These are phyloP conservation scores for Sturmia bella DNA, from an alignment of 2,888 invertebrate genomes.

Conservation along the genomic window DNA sequence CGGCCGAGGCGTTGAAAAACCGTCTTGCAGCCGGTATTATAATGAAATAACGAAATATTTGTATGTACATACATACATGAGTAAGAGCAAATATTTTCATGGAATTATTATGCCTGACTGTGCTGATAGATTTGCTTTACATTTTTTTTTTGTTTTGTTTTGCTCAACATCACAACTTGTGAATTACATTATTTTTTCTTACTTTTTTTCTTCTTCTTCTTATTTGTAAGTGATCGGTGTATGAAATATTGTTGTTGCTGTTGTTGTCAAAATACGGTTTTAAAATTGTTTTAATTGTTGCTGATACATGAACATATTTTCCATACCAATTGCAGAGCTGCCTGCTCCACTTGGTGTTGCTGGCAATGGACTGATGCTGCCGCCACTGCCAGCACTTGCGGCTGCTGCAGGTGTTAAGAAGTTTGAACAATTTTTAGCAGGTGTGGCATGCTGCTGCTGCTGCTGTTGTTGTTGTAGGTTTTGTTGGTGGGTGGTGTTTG, in stretches of 20 bases:
- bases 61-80: too few species aligned
- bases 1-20: too few species aligned
- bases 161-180: not conserved
- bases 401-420: conserved; percentile 51
- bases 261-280: conserved; percentile 19
- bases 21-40: too few species aligned
- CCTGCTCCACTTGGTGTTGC: conserved; percentile 25
- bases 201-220: conserved; percentile 9
- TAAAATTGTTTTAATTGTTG: conserved; percentile 72
- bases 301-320: conserved; percentile 68
- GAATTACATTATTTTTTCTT: too few species aligned
- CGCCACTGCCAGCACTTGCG: conserved; percentile 5
- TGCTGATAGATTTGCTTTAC: too few species aligned
- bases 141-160: conserved; percentile 14
- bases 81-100: too few species aligned
- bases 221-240: conserved; percentile 9
- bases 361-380: conserved; percentile 9
- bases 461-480: conserved; percentile 61
- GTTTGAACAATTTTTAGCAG: conserved; percentile 62
- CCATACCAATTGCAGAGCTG: conserved; percentile 47
- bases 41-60: too few species aligned
- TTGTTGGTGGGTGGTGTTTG: conserved; percentile 63
- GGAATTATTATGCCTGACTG: too few species aligned
- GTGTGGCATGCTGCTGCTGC: conserved; percentile 56
- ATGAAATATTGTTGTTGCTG: conserved; percentile 27